Evolutionary conservation across 35 echinoderm and acorn worm genomes (phyloP), one percentile per base, ranked within the genome.

Genomic region (Patiria miniata): DNA sequence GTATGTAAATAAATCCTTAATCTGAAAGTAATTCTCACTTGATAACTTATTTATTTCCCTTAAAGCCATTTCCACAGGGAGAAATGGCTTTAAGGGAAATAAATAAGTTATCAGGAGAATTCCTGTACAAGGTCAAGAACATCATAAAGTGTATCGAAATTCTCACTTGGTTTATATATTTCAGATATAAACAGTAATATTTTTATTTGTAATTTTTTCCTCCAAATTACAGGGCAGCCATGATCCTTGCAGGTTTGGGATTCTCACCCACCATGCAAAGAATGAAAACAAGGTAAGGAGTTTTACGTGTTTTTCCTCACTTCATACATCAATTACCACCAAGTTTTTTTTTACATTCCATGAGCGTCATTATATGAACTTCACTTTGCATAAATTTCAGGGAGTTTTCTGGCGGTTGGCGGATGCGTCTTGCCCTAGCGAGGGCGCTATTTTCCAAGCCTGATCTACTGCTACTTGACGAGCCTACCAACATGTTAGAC

Each of bases 401-500:
- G 42, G 93, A 91, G 84, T 98, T 98, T 94, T 98, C 96, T 39
- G 96, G 96, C 52, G 96, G 96, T 8, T 98, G 96, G 96, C 79
- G 96, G 26, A 98, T 98, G 96, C 94, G 96, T 79, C 84, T 98
- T 86, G 96, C 92, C 4, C 86, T 98, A 89, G 92, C 96, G 18
- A 94, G 96, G 50, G 96, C 96, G 73, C 86, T 98, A 21, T 98
- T 98, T 52, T 94, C 96, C 7, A 98, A 94, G 60, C 96, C 96
- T 37, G 96, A 98, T 78, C 52, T 98, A 15, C 81, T 98, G 38
- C 61, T 98, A 60, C 89, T 98, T 77, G 96, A 98, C 76, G 96
- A 97, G 91, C 96, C 96, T 37, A 97, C 96, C 5, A 98, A 98
- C 89, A 98, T 98, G 96, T 94, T 98, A 78, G 96, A 98, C 60